These are phyloP conservation scores for Esperia sulphurella DNA, from an alignment of 2,888 invertebrate species.

Conservation along the genomic window DNA sequence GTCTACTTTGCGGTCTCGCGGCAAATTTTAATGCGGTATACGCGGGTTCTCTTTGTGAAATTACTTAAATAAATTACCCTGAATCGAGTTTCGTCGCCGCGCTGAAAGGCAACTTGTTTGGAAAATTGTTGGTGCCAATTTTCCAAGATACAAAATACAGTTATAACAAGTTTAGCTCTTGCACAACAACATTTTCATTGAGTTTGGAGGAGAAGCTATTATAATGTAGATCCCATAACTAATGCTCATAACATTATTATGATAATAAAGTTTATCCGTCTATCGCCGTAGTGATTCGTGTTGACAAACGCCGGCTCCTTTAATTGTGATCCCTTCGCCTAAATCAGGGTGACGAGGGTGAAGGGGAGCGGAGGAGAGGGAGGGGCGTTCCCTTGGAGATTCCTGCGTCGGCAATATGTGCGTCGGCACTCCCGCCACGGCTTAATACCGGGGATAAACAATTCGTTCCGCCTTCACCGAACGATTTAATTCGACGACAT, in stretches of 20 bases:
- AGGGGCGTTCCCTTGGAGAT: constrained; percentile 36
- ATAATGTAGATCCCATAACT: constrained; percentile 15
- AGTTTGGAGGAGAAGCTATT: constrained; percentile 8
- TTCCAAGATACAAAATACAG: constrained; percentile 26
- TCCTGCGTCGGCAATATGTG: constrained; percentile 52
- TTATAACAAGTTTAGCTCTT: neutral
- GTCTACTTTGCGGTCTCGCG: constrained; percentile 72
- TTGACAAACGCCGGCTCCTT: constrained; percentile 56
- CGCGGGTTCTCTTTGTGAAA: constrained; percentile 64
- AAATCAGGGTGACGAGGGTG: constrained; percentile 39
- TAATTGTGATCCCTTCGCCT: constrained; percentile 55
- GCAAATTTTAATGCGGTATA: constrained; percentile 73
- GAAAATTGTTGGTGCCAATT: constrained; percentile 35
- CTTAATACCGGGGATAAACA: constrained; percentile 65
- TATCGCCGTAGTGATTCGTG: constrained; percentile 31
- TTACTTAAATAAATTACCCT: constrained; percentile 71
- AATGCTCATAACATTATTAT: constrained; percentile 21
- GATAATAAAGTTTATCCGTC: constrained; percentile 30
- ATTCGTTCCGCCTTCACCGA: constrained; percentile 63
- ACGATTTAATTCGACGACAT: constrained; percentile 54
- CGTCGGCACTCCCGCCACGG: constrained; percentile 52
- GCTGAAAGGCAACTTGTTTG: constrained; percentile 44
- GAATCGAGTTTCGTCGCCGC: constrained; percentile 56
- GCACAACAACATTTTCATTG: constrained; percentile 6
- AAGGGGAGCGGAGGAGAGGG: constrained; percentile 29